These are phyloP conservation scores for Drosophila mimetica DNA, from an alignment of 2,888 invertebrate genomes.

Conservation along the genomic window DNA sequence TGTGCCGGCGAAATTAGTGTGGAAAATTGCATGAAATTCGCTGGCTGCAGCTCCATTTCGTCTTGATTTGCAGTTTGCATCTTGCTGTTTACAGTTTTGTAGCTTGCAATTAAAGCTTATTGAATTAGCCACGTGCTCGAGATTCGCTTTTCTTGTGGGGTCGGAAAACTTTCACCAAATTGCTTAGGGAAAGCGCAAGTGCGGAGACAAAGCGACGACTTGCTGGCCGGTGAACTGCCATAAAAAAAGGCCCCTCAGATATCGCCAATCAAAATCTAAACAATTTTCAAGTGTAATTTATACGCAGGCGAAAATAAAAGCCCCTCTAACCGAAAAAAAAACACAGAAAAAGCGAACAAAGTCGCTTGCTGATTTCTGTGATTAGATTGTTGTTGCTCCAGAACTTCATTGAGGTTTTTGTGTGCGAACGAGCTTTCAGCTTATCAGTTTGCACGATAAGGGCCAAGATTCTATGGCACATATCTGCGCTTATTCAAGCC, in stretches of 20 bases:
- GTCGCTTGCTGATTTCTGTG: slow-evolving; percentile 51
- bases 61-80: slow-evolving; percentile 34
- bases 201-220: slow-evolving; percentile 45
- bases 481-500: slow-evolving; percentile 26
- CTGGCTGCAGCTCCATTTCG: slow-evolving; percentile 25
- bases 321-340: background rate
- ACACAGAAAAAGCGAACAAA: slow-evolving; percentile 9
- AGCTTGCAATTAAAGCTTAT: slow-evolving; percentile 72
- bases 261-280: slow-evolving; percentile 41
- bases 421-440: slow-evolving; percentile 23
- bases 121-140: slow-evolving; percentile 75
- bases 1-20: slow-evolving; percentile 75
- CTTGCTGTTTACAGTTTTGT: slow-evolving; percentile 12
- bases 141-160: slow-evolving; percentile 19
- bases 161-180: slow-evolving; percentile 47
- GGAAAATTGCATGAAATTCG: slow-evolving; percentile 71
- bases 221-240: slow-evolving; percentile 1
- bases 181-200: slow-evolving; percentile 33
- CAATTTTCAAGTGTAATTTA: slow-evolving; percentile 52
- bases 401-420: slow-evolving; percentile 62
- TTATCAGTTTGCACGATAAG: slow-evolving; percentile 72
- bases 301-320: slow-evolving; percentile 24
- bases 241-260: slow-evolving; percentile 24
- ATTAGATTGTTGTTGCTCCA: slow-evolving; percentile 18
- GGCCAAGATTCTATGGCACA: slow-evolving; percentile 22